These are phyloP conservation scores for Drosophila kambysellisi DNA, from an alignment of 2,888 invertebrate genomes.

Conservation along the genomic window DNA sequence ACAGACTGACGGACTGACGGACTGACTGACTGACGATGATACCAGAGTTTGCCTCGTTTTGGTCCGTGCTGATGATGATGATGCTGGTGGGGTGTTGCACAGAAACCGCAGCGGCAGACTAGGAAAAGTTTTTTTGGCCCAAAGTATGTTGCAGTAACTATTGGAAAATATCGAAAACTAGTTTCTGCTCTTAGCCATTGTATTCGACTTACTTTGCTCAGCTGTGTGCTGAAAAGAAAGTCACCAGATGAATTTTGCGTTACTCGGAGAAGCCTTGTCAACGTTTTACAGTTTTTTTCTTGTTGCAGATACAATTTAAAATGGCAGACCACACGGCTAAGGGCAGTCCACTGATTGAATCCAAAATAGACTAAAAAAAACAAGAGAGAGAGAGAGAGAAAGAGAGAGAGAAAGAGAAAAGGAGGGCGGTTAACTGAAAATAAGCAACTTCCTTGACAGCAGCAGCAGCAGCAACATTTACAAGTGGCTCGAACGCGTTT, in stretches of 20 bases:
- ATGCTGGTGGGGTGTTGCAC: conserved; percentile 5
- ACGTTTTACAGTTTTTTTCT: conserved; percentile 42
- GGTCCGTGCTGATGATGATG: conserved; percentile 3
- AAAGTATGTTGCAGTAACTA: conserved; percentile 52
- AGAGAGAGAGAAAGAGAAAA: neutral
- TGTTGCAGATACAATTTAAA: conserved; percentile 58
- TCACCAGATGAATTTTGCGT: conserved; percentile 38
- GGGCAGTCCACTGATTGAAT: conserved; percentile 44
- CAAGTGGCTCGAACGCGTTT: conserved; percentile 39
- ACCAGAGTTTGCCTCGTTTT: conserved; percentile 44
- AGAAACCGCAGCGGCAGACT: conserved; percentile 37
- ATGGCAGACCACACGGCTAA: conserved; percentile 29
- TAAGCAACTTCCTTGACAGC: conserved; percentile 61
- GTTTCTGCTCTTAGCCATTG: conserved; percentile 46
- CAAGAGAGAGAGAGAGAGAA: neutral
- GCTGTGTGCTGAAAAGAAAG: conserved; percentile 39
- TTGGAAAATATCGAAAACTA: conserved; percentile 46
- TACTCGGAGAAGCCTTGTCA: conserved; percentile 39
- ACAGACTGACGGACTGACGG: conserved; percentile 20
- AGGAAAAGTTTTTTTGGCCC: conserved; percentile 47
- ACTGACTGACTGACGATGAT: conserved; percentile 37
- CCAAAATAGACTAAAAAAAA: conserved; percentile 4
- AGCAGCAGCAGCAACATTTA: conserved; percentile 16
- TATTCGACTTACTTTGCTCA: conserved; percentile 16
- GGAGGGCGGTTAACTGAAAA: conserved; percentile 34